Conservation (phyloP, 2,888 invertebrate genomes). For the Philereme transversata region DNA sequence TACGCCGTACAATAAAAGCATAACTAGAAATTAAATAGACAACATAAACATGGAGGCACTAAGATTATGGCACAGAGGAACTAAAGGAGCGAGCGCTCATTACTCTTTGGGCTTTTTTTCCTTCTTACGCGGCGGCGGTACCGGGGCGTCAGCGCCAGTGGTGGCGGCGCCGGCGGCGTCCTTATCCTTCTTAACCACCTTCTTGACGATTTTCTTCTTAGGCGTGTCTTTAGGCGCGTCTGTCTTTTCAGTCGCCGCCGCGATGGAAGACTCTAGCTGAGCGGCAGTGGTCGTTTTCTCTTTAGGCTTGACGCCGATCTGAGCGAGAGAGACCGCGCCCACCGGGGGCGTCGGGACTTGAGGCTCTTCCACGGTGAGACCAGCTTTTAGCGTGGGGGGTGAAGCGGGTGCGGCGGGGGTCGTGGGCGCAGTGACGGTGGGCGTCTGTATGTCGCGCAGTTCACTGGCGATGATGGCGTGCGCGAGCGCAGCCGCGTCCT, state of each 20-base stretch:
- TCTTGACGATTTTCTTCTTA: slow-evolving; percentile 76
- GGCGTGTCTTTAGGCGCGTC: slow-evolving; percentile 52
- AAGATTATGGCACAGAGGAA: slow-evolving; percentile 80
- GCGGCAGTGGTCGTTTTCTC: slow-evolving; percentile 67
- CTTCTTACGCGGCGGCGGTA: slow-evolving; percentile 83
- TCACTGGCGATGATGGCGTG: slow-evolving; percentile 78
- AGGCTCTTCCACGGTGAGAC: slow-evolving; percentile 64
- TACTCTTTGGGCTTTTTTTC: slow-evolving; percentile 83
- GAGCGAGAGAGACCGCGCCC: slow-evolving; percentile 78
- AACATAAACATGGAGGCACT: slow-evolving; percentile 65
- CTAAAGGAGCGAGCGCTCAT: slow-evolving; percentile 65
- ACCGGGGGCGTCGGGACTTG: slow-evolving; percentile 79
- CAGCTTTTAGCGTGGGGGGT: slow-evolving; percentile 46
- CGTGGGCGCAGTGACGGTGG: slow-evolving; percentile 55
- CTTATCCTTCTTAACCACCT: slow-evolving; percentile 77
- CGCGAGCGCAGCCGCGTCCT: slow-evolving; percentile 78
- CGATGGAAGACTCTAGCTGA: slow-evolving; percentile 71
- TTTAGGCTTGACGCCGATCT: slow-evolving; percentile 75
- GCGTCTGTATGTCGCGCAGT: slow-evolving; percentile 61
- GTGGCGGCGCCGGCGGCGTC: slow-evolving; percentile 45
- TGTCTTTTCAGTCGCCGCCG: slow-evolving; percentile 46
- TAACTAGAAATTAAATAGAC: slow-evolving; percentile 67
- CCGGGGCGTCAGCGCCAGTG: slow-evolving; percentile 67
- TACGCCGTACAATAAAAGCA: slow-evolving; percentile 75
- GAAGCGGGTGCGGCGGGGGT: slow-evolving; percentile 48